Base-by-base conservation (phyloP, 2,888 invertebrate genomes). In the Phorcus lineatus region DNA sequence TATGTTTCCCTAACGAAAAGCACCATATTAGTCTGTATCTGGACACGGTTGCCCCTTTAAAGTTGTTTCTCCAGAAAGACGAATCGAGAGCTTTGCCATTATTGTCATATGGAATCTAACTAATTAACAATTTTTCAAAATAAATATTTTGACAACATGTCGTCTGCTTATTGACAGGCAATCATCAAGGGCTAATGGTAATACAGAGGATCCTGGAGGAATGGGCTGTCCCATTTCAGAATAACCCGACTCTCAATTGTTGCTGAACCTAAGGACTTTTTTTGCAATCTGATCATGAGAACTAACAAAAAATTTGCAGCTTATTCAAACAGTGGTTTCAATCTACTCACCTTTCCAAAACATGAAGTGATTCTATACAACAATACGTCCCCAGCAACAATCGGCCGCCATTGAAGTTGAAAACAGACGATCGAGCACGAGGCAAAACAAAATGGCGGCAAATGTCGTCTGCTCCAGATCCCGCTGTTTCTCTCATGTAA, bases 361-460 rank as follows among this genome's bases (percentile, higher is more conserved):
- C 28, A 28, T 24, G 62, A 47, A 62, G 57, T 57, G 24, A 28
- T 62, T 62, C 62, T 24, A 62, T 24, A 62, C 62, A 62, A 62
- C 62, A 62, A 62, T 62, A 62, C 28, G 62, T 28, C 24, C 62
- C 62, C 62, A 28, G 62, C 62, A 62, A 62, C 62, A 62, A 62
- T 62, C 62, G 62, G 62, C 62, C 62, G 62, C 62, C 62, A 62
- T 62, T 62, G 62, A 62, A 62, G 62, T 62, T 62, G 62, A 62
- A 62, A 62, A 28, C 62, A 62, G 62, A 24, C 62, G 62, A 62
- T 62, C 62, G 62, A 62, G 62, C 62, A 62, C 62, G 62, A 62
- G 62, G 62, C 62, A 62, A 62, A 62, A 62, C 62, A 62, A 62
- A 62, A 62, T 62, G 62, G 62, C 62, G 62, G 62, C 62, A 62